Evolutionary conservation across 2,797 vertebrate genomes (phyloP).

Genomic region (Argentina silus): DNA sequence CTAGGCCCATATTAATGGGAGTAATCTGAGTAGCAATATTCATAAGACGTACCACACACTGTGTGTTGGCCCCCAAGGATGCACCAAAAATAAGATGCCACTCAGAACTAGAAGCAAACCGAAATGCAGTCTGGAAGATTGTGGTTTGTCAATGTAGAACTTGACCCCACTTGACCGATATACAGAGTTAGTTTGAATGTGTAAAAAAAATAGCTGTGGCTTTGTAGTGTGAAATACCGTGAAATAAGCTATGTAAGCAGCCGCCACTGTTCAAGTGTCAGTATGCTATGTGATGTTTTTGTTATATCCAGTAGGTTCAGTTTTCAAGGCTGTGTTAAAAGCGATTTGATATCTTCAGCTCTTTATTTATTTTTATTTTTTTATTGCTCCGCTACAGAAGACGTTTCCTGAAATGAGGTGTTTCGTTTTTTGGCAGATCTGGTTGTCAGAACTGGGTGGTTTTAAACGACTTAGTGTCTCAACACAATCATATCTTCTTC

Average conservation of each 20-base stretch:
- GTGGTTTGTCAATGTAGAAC: conserved; percentile 40
- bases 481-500: conserved; percentile 39
- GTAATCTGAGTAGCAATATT: conserved; percentile 22
- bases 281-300: neutral
- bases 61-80: conserved; percentile 37
- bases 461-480: conserved; percentile 16
- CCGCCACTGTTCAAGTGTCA: neutral
- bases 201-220: neutral
- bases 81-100: conserved; percentile 43
- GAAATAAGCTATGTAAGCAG: neutral
- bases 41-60: conserved; percentile 8
- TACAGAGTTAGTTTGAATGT: neutral
- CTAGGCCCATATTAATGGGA: conserved; percentile 36
- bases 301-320: neutral
- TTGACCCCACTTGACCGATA: conserved; percentile 39
- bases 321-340: neutral
- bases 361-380: neutral
- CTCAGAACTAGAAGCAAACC: conserved; percentile 37
- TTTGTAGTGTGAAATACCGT: neutral
- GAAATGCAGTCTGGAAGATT: conserved; percentile 31
- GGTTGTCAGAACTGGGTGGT: too few relatives aligned
- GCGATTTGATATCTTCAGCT: neutral
- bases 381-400: neutral
- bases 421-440: conserved; percentile 44
- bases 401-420: neutral